Conservation (phyloP, 2,888 invertebrate species). For the Fabriciana adippe region DNA sequence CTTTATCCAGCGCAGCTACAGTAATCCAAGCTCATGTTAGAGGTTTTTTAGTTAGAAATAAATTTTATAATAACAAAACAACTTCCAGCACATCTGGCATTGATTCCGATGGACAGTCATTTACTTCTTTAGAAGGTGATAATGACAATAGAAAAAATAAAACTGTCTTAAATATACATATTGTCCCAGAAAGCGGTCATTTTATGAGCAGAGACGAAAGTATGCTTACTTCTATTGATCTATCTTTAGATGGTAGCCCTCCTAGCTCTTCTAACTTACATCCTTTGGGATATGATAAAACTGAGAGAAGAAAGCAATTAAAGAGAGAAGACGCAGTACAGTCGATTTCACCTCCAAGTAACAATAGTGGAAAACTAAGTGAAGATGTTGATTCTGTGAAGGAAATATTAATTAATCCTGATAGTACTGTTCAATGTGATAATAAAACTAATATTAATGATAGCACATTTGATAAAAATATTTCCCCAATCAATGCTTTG, state of each 20-base stretch:
- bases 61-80: constrained; percentile 69
- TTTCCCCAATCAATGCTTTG: constrained; percentile 1
- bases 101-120: constrained; percentile 62
- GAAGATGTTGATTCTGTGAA: constrained; percentile 68
- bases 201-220: constrained; percentile 73
- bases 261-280: constrained; percentile 69
- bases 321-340: constrained; percentile 80
- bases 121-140: constrained; percentile 61
- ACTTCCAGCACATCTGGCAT: constrained; percentile 63
- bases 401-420: constrained; percentile 40
- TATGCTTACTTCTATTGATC: constrained; percentile 67
- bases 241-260: constrained; percentile 72
- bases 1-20: constrained; percentile 82
- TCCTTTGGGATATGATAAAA: constrained; percentile 69
- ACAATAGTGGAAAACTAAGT: constrained; percentile 73
- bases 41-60: constrained; percentile 84
- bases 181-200: constrained; percentile 68
- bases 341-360: constrained; percentile 74
- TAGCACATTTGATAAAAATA: constrained; percentile 9
- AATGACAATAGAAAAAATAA: constrained; percentile 60
- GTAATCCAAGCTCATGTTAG: constrained; percentile 86
- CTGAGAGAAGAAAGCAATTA: constrained; percentile 71
- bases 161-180: constrained; percentile 74
- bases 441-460: constrained; percentile 4
- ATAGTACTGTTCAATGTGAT: constrained; percentile 10